Evolutionary conservation across 2,888 invertebrate species (phyloP), one percentile per base, ranked within the genome.

Genomic region (Lochmaea capreae): DNA sequence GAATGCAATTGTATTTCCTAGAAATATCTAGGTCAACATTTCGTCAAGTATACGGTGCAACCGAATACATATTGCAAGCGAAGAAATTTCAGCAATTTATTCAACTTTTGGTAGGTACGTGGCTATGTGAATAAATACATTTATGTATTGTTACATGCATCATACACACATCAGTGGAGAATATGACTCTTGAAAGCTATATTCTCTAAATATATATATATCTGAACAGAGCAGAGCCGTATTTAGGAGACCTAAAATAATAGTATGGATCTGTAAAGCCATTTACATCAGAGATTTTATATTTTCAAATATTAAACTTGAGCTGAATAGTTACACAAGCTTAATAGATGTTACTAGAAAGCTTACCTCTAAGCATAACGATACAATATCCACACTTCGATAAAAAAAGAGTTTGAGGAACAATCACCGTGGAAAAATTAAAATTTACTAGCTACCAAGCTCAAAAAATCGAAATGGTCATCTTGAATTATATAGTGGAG

Each of bases 71-170:
- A 46, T 46, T 14, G 46, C 46, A 14, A 46, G 11, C 33, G 5
- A 8, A 33, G 33, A 6, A 33, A 33, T 33, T 8, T 33, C 0
- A 33, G 9, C 57, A 58, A 58, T 58, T 11, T 58, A 58, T 58
- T 58, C 57, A 33, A 12, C 14, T 22, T 22, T 58, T 11, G n/a
- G 57, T 58, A 16, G n/a, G 57, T 58, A 16, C 11, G 52, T 66
- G 39, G 52, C 39, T 67, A 22, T 58, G 57, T 42, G 67, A 54
- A 39, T 54, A 67, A 67, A 33, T 59, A 42, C 12, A 67, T 67
- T 43, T 59, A 67, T 67, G 58, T 42, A 57, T 52, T 67, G 67
- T 59, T 42, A 67, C 58, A 59, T 67, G 59, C 67, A 58, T 67
- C 43, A 46, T 26, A 59, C 43, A 67, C 42, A 59, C 42, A 67